These are phyloP conservation scores for Heliconius hortense DNA, from an alignment of 2,888 invertebrate genomes.

Conservation along the genomic window DNA sequence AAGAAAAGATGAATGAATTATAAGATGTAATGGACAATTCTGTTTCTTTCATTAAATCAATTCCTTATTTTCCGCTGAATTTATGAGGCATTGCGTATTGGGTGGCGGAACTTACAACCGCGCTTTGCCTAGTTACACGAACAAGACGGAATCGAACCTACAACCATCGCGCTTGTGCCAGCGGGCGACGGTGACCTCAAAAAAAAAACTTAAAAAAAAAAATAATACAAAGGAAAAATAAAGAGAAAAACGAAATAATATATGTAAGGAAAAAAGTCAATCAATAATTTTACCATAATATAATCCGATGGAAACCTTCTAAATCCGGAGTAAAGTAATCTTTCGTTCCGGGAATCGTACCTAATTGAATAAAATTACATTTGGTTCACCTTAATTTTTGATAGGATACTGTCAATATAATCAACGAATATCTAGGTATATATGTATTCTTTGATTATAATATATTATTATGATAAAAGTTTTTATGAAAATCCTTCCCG, in stretches of 20 bases:
- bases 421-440: neutral
- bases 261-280: neutral
- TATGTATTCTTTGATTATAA: neutral
- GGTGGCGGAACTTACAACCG: no score
- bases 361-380: slow-evolving; percentile 47
- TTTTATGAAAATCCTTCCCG: no score
- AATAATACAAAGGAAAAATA: neutral
- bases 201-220: neutral
- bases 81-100: no score
- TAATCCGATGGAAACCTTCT: slow-evolving; percentile 54
- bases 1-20: no score
- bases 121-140: no score
- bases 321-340: slow-evolving; percentile 63
- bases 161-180: no score
- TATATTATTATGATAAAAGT: no score
- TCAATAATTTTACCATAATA: slow-evolving; percentile 46
- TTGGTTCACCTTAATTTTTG: slow-evolving; percentile 3
- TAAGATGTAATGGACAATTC: no score
- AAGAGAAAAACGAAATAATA: neutral
- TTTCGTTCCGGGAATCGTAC: slow-evolving; percentile 58
- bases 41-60: no score
- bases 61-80: no score
- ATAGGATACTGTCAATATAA: neutral
- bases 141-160: no score
- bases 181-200: neutral